phyloP scores from a whole-genome alignment of 2,888 invertebrate genomes.

The Cybosia mesomella region DNA sequence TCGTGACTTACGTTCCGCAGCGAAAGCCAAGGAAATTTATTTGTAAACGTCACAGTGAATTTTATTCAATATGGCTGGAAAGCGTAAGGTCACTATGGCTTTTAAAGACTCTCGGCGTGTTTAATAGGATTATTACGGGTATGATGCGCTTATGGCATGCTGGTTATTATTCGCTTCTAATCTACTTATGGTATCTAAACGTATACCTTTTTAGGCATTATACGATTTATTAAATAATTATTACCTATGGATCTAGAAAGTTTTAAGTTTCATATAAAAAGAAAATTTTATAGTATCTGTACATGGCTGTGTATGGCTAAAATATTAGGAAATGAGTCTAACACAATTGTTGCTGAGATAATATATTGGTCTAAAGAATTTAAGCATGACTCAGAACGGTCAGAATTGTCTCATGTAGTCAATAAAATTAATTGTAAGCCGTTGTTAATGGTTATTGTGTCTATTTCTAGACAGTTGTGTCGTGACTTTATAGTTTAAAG shows the following conservation, averaged over 20 bases:
- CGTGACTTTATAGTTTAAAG: not conserved
- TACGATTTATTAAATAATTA: not conserved
- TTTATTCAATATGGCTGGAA: slow-evolving; percentile 39
- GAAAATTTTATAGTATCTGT: not conserved
- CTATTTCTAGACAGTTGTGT: slow-evolving; percentile 3
- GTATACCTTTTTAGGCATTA: not conserved
- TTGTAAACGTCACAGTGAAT: slow-evolving; percentile 31
- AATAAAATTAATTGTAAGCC: slow-evolving; percentile 13
- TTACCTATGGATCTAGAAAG: not conserved
- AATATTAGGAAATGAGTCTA: slow-evolving; percentile 6
- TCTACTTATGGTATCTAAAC: not conserved
- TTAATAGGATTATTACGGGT: slow-evolving; percentile 27
- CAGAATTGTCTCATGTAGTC: slow-evolving; percentile 14
- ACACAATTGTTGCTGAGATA: slow-evolving; percentile 8
- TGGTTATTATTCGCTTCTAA: slow-evolving; percentile 4
- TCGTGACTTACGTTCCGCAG: slow-evolving; percentile 49
- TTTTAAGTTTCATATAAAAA: not conserved
- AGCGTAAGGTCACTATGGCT: slow-evolving; percentile 27
- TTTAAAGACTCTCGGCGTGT: slow-evolving; percentile 21
- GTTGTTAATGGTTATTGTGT: slow-evolving; percentile 12
- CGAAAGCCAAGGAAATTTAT: slow-evolving; percentile 50
- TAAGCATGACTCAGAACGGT: slow-evolving; percentile 21
- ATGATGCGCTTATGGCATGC: slow-evolving; percentile 18
- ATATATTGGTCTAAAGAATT: slow-evolving; percentile 15
- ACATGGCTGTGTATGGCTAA: not conserved